These are phyloP conservation scores for Hepsetus odoe DNA, from an alignment of 2,113 vertebrate genomes.

Conservation along the genomic window DNA sequence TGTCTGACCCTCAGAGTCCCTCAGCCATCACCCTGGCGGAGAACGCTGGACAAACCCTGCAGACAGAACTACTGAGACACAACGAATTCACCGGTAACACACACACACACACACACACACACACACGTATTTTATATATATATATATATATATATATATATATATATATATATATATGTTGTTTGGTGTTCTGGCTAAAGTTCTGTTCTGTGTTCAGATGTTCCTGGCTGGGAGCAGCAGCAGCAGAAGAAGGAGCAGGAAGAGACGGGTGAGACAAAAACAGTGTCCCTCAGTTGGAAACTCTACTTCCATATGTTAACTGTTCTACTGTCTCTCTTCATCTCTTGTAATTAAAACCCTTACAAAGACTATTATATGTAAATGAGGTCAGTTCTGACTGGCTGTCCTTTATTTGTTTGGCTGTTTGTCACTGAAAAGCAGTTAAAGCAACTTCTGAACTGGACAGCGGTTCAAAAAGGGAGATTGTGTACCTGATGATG, in stretches of 20 bases:
- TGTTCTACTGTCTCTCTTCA: too few species aligned
- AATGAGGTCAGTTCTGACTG: too few species aligned
- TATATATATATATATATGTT: neutral
- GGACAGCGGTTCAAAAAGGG: too few species aligned
- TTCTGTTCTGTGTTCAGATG: conserved; percentile 41
- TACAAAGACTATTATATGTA: too few species aligned
- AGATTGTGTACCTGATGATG: too few species aligned
- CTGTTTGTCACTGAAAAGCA: too few species aligned
- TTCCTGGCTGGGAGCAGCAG: conserved; percentile 37
- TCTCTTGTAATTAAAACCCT: too few species aligned
- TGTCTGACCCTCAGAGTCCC: conserved; percentile 56
- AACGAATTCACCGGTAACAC: conserved; percentile 74
- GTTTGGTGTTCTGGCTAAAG: neutral
- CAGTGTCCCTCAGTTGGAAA: neutral
- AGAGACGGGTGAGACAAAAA: conserved; percentile 33
- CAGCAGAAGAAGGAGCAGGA: neutral
- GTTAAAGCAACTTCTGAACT: too few species aligned
- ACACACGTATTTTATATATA: neutral
- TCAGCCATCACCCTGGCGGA: conserved; percentile 73
- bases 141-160: too few species aligned
- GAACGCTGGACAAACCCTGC: conserved; percentile 68
- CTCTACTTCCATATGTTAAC: neutral
- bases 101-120: neutral
- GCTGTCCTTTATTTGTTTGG: too few species aligned
- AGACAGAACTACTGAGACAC: conserved; percentile 72